These are phyloP conservation scores for Thecophora atra DNA, from an alignment of 2,888 invertebrate genomes.

Conservation along the genomic window DNA sequence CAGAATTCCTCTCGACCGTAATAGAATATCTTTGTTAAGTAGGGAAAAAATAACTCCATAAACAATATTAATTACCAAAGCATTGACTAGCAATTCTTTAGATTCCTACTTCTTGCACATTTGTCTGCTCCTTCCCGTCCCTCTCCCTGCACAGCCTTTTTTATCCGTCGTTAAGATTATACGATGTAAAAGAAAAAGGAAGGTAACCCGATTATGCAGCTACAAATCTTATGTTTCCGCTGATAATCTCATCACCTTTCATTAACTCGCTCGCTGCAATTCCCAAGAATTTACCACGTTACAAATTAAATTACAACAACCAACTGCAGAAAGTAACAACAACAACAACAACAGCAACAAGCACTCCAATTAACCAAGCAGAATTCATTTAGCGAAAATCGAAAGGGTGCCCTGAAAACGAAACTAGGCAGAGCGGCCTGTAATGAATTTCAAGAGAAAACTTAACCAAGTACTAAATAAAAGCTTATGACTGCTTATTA, in stretches of 20 bases:
- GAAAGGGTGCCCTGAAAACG: slow-evolving; percentile 20
- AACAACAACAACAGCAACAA: slow-evolving; percentile 24
- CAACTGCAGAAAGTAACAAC: slow-evolving; percentile 14
- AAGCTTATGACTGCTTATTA: slow-evolving; percentile 35
- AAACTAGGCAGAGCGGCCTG: not conserved
- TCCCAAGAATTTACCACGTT: slow-evolving; percentile 29
- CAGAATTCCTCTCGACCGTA: too few relatives aligned
- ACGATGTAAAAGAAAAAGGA: too few relatives aligned
- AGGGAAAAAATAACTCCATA: not conserved
- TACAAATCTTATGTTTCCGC: slow-evolving; percentile 32
- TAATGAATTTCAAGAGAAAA: slow-evolving; percentile 27
- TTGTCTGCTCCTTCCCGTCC: not conserved
- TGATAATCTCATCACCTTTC: slow-evolving; percentile 35
- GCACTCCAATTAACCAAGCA: slow-evolving; percentile 13
- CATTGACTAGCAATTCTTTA: not conserved
- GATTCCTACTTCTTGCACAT: not conserved
- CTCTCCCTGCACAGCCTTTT: not conserved
- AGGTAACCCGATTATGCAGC: slow-evolving; percentile 21
- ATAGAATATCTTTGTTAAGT: not conserved
- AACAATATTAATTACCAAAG: not conserved
- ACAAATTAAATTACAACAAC: slow-evolving; percentile 34
- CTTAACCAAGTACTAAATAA: slow-evolving; percentile 31
- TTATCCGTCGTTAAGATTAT: not conserved
- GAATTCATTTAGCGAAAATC: slow-evolving; percentile 22
- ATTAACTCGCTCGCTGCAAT: slow-evolving; percentile 28